Conservation (phyloP, 2,888 invertebrate species). For the Drosophila colorata region DNA sequence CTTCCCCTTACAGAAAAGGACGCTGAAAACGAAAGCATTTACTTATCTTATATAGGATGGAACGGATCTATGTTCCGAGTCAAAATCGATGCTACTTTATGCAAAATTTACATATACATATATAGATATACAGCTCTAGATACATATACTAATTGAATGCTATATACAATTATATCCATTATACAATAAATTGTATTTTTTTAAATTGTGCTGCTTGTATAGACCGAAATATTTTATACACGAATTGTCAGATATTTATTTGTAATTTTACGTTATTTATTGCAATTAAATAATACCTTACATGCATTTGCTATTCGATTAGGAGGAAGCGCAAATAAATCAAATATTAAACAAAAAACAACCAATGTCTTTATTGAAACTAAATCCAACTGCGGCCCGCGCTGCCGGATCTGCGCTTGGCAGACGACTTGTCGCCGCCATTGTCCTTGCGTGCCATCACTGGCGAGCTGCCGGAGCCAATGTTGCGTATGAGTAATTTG, state of each 20-base stretch:
- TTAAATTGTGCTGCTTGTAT: conserved; percentile 79
- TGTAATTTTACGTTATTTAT: conserved; percentile 77
- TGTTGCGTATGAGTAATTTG: conserved; percentile 92
- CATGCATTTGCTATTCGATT: conserved; percentile 67
- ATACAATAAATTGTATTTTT: conserved; percentile 73
- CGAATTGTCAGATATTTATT: conserved; percentile 74
- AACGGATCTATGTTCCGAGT: conserved; percentile 49
- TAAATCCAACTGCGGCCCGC: conserved; percentile 84
- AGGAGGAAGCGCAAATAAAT: conserved; percentile 75
- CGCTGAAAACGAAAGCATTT: conserved; percentile 67
- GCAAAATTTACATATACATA: conserved; percentile 68
- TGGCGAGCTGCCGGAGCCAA: conserved; percentile 92
- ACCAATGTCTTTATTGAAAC: not conserved
- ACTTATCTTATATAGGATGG: conserved; percentile 42
- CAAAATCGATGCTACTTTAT: conserved; percentile 77
- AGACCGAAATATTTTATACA: conserved; percentile 68
- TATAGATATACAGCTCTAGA: conserved; percentile 37
- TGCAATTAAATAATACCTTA: conserved; percentile 75
- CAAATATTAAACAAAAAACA: conserved; percentile 39
- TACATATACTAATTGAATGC: conserved; percentile 32
- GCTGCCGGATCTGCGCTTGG: conserved; percentile 84
- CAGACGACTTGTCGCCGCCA: conserved; percentile 64
- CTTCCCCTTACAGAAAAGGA: conserved; percentile 24
- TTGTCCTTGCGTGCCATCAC: conserved; percentile 90
- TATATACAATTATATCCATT: conserved; percentile 57